Conservation (phyloP, 2,113 vertebrate species). For the Rhizomys pruinosus region DNA sequence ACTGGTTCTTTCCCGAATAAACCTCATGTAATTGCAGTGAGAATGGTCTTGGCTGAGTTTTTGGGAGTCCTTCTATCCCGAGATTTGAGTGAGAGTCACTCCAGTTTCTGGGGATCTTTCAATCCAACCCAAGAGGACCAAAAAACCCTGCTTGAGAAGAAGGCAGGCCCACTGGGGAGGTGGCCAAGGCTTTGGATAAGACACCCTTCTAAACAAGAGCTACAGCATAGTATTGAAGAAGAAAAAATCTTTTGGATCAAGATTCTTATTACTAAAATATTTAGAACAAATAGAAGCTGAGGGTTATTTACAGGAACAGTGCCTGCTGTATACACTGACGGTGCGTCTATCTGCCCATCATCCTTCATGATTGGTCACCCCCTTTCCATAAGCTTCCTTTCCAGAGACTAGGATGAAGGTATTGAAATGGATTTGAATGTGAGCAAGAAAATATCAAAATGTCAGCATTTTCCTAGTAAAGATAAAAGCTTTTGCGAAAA, state of each 20-base stretch:
- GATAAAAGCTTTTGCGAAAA: background rate
- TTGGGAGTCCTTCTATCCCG: too few relatives aligned
- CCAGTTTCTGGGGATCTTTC: too few relatives aligned
- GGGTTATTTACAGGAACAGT: background rate
- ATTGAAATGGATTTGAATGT: background rate
- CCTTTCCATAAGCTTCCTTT: background rate
- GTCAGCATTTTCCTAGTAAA: background rate
- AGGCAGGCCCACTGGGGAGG: background rate
- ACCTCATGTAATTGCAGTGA: too few relatives aligned
- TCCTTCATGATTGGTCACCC: too few relatives aligned
- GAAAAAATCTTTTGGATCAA: background rate
- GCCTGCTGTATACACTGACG: rapidly evolving
- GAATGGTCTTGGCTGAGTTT: too few relatives aligned
- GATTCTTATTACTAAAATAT: background rate
- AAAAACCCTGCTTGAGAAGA: background rate
- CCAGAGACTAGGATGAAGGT: background rate
- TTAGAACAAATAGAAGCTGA: background rate
- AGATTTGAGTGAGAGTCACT: too few relatives aligned
- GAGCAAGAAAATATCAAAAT: background rate
- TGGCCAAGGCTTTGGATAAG: too few relatives aligned
- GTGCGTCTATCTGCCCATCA: too few relatives aligned
- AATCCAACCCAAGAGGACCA: background rate
- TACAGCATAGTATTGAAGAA: background rate
- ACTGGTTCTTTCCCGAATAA: too few relatives aligned
- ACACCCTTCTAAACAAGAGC: background rate